Evolutionary conservation across 2,113 vertebrate species (phyloP).

Genomic region (Haliaeetus leucogaster): DNA sequence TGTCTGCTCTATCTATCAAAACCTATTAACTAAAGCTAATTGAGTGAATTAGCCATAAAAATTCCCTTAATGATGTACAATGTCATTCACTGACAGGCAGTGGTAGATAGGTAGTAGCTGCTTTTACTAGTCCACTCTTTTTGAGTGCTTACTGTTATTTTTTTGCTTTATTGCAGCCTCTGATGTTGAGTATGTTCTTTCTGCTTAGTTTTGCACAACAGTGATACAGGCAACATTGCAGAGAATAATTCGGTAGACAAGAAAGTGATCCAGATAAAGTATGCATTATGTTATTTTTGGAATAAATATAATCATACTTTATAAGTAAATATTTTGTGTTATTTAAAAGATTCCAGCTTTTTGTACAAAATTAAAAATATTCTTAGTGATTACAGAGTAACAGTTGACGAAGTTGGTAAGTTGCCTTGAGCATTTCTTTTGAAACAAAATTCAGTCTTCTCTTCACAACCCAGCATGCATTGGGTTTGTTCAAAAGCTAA

Average conservation of each 20-base stretch:
- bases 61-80: not conserved
- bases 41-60: not conserved
- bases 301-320: not conserved
- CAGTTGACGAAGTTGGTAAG: not conserved
- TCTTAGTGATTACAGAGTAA: not conserved
- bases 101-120: not conserved
- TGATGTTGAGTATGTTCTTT: conserved; percentile 26
- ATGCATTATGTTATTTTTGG: conserved; percentile 42
- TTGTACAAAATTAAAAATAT: not conserved
- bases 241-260: conserved; percentile 32
- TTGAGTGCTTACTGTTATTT: not conserved
- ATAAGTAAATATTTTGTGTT: conserved; percentile 13
- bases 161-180: not conserved
- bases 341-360: not conserved
- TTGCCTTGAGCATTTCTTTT: not conserved
- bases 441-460: not conserved
- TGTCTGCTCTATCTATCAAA: not conserved
- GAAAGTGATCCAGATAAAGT: conserved; percentile 1
- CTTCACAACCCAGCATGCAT: not conserved
- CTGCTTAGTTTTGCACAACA: not conserved
- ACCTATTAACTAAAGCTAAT: not conserved
- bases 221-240: not conserved
- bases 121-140: not conserved
- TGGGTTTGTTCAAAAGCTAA: not conserved
- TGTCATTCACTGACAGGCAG: not conserved